Evolutionary conservation across 1,140 invertebrate genomes (phyloP), one percentile per base, ranked within the genome.

Genomic region (Tetragonula clypearis): DNA sequence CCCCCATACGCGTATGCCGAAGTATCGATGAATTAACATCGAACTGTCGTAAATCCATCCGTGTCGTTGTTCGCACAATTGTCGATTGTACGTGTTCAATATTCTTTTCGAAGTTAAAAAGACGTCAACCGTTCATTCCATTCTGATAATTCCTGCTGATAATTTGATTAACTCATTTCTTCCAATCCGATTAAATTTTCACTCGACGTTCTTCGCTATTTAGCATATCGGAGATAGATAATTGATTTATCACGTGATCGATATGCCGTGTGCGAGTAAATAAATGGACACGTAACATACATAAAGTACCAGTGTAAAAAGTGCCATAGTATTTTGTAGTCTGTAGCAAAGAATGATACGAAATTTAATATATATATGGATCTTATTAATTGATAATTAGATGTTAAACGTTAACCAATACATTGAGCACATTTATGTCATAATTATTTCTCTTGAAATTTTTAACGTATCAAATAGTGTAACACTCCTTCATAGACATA

Each of bases 31-130:
- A 81, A 85, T 62, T 75, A 73, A 41, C 83, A 68, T 73, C 35
- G 53, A 58, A 73, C 56, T 60, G 53, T 19, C 69, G 71, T 73
- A 79, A 75, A 74, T 81, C 65, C 26, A 75, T 60, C 35, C 35
- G 55, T 66, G 69, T 85, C 83, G 19, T 56, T 80, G 58, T 60
- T 84, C n/a, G 35, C n/a, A 55, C 76, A 56, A 79, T 81, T 66
- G 60, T 73, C 83, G 78, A 62, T n/a, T 58, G 11, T 14, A 35
- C 17, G 65, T 71, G 30, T 83, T 14, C 41, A 56, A 55, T 14
- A n/a, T 26, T 56, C 35, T 66, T 53, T 49, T 62, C 56, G 5
- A 56, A 23, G 17, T 14, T n/a, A n/a, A 23, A 83, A 77, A 84
- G 41, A 11, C 30, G 2, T 62, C 76, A 4, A 21, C n/a, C 19